phyloP scores from a whole-genome alignment of 2,113 vertebrate genomes.

The Hemiscyllium ocellatum region DNA sequence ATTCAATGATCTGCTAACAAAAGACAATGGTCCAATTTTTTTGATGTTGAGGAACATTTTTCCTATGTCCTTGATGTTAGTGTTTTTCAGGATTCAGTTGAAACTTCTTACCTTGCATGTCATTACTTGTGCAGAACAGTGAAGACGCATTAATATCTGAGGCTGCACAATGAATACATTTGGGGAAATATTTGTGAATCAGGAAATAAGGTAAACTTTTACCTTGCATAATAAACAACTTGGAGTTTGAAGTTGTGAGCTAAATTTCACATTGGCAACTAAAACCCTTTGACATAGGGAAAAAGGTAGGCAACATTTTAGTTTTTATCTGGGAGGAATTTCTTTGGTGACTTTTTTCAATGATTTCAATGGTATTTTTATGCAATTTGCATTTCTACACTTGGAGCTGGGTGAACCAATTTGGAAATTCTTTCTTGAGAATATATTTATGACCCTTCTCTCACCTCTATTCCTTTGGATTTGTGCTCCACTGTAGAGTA shows the following conservation, averaged over 20 bases:
- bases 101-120: background rate
- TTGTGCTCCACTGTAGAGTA: background rate
- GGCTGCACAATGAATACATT: background rate
- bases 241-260: background rate
- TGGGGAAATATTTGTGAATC: background rate
- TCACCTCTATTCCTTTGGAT: background rate
- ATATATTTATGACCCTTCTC: background rate
- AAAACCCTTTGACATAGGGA: background rate
- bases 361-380: background rate
- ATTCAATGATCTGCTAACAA: background rate
- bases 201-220: background rate
- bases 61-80: background rate
- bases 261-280: background rate
- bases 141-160: background rate
- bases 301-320: background rate
- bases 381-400: background rate
- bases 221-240: background rate
- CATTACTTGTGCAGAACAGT: background rate
- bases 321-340: background rate
- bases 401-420: background rate
- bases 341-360: background rate
- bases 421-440: background rate
- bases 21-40: background rate
- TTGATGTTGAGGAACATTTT: background rate
- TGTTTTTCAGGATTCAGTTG: background rate